phyloP scores from a whole-genome alignment of 1,140 invertebrate genomes.

The Drosophila hydei region DNA sequence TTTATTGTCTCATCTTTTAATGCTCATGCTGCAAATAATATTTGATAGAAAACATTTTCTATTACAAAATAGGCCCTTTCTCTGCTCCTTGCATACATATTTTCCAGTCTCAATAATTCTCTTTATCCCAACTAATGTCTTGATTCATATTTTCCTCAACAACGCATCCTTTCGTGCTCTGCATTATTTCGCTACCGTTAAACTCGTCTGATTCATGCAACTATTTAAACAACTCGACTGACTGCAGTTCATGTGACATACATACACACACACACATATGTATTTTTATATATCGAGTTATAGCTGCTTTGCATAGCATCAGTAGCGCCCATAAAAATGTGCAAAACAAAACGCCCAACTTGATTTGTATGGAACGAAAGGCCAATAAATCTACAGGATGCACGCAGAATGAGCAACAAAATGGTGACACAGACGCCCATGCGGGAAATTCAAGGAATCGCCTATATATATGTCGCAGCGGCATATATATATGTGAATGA shows the following conservation, averaged over 20 bases:
- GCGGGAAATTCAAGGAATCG: slow-evolving; percentile 33
- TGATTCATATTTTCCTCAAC: too few relatives aligned
- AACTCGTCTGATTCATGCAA: slow-evolving; percentile 2
- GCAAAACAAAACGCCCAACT: slow-evolving; percentile 67
- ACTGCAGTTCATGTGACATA: not conserved
- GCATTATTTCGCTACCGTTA: not conserved
- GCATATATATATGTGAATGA: slow-evolving; percentile 15
- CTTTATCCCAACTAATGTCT: too few relatives aligned
- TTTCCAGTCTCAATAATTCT: too few relatives aligned
- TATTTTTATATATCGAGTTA: slow-evolving; percentile 1
- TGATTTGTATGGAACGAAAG: slow-evolving; percentile 56
- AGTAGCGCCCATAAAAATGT: slow-evolving; percentile 75
- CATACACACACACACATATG: not conserved
- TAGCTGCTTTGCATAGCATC: slow-evolving; percentile 56
- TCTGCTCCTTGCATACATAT: too few relatives aligned
- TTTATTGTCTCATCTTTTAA: too few relatives aligned
- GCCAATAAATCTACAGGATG: slow-evolving; percentile 56
- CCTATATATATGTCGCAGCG: not conserved
- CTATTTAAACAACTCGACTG: not conserved
- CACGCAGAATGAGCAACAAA: slow-evolving; percentile 12
- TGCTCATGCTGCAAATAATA: too few relatives aligned
- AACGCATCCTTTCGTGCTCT: too few relatives aligned
- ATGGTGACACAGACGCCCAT: slow-evolving; percentile 49
- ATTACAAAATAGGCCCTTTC: too few relatives aligned
- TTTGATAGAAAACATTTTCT: too few relatives aligned